These are phyloP conservation scores for Crocuta crocuta DNA, from an alignment of 2,113 vertebrate genomes.

Conservation along the genomic window DNA sequence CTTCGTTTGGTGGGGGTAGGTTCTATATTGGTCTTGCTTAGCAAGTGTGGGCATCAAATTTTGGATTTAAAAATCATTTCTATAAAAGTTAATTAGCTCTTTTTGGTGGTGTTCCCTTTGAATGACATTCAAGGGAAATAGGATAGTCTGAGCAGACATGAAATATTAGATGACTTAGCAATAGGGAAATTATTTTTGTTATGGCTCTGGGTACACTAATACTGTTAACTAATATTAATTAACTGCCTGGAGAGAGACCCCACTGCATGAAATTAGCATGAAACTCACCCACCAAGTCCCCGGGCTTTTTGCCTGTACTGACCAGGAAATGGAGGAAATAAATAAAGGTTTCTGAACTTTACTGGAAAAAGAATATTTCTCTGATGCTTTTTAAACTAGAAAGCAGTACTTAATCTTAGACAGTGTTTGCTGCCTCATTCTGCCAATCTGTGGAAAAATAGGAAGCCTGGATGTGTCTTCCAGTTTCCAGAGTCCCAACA, in stretches of 20 bases:
- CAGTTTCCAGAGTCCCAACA: background rate
- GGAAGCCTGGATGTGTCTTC: background rate
- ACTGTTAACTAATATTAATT: constrained; percentile 62
- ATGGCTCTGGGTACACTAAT: background rate
- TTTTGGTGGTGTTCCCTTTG: background rate
- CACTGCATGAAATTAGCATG: background rate
- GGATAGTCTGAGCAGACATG: background rate
- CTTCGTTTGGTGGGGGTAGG: background rate
- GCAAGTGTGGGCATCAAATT: background rate
- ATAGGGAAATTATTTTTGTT: constrained; percentile 24
- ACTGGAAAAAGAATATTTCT: background rate
- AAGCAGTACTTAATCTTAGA: background rate
- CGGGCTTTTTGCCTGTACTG: background rate
- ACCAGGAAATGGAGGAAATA: background rate
- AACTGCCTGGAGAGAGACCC: background rate
- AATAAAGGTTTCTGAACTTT: background rate
- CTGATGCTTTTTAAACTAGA: background rate
- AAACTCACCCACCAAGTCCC: background rate
- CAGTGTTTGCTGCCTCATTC: background rate
- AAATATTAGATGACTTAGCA: constrained; percentile 64
- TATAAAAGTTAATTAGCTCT: constrained; percentile 22
- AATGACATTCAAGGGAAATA: constrained; percentile 38
- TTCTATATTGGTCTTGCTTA: background rate
- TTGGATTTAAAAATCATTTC: constrained; percentile 25
- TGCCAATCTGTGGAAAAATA: background rate